Evolutionary conservation across 2,797 vertebrate species (phyloP).

Genomic region (Tachyglossus aculeatus): DNA sequence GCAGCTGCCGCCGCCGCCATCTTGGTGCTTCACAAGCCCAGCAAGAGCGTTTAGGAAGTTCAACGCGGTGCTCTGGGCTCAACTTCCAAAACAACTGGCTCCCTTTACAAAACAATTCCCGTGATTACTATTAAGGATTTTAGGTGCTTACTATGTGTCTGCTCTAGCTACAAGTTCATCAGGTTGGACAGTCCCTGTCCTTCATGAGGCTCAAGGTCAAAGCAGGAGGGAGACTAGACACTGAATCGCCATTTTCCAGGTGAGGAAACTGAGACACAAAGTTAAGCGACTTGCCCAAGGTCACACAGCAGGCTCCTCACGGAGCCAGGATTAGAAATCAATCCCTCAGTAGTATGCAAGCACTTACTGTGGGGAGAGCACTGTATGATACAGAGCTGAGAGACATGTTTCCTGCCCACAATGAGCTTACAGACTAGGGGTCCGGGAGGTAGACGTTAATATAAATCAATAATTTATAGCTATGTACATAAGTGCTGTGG

Average conservation of each 20-base stretch:
- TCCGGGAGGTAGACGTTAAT: neutral
- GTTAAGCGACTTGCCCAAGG: neutral
- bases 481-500: too few species aligned
- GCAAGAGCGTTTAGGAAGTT: neutral
- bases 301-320: neutral
- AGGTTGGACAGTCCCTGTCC: too few species aligned
- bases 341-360: neutral
- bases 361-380: neutral
- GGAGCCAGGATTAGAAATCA: neutral
- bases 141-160: constrained; percentile 3
- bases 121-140: constrained; percentile 14
- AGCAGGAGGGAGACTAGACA: neutral
- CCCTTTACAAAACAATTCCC: neutral
- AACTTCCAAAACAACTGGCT: constrained; percentile 16
- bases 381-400: neutral
- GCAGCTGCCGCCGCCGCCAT: too few species aligned
- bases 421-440: neutral
- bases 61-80: constrained; percentile 6
- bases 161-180: neutral
- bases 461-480: too few species aligned
- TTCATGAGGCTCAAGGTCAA: neutral
- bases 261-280: neutral
- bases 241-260: too few species aligned
- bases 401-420: neutral
- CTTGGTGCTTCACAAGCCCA: neutral